Evolutionary conservation across 2,113 vertebrate species (phyloP), one percentile per base, ranked within the genome.

Genomic region (Columba janthina): DNA sequence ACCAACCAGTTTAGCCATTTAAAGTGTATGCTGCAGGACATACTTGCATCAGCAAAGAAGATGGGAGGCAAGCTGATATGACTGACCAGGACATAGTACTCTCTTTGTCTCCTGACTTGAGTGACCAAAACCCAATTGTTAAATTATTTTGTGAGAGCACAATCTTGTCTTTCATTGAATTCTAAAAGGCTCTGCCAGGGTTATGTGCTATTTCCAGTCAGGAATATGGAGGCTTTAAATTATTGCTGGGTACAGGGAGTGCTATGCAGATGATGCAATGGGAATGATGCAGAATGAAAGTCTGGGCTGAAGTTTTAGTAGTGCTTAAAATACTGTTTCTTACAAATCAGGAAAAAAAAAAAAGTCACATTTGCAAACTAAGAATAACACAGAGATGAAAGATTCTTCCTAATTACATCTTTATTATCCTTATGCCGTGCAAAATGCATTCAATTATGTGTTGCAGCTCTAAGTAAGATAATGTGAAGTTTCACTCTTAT

Each of bases 81-180:
- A 83, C 87, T 51, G 69, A 86, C 64, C 40, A 94, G 92, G 94
- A 38, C 58, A 98, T 96, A 98, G 97, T 97, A 44, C 78, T 15
- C 65, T 87, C 97, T 98, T 98, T 98, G 98, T 98, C 89, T 93
- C 79, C 75, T 85, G 36, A 56, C 79, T 95, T 95, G 93, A 86
- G 89, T 96, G 80, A 84, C 93, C 83, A 81, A 92, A 95, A 94
- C 93, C 76, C 88, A 96, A 97, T 97, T 97, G 97, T 96, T 97
- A 97, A 97, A 97, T 98, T 97, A 98, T 98, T 98, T 97, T 96
- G 94, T 85, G 92, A 93, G 95, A 97, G 84, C 89, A 98, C 98
- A 98, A 90, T 98, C 87, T 94, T 96, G 95, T 89, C 98, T 98
- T 98, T 98, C 97, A 98, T 93, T 94, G 81, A 95, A 96, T 82